phyloP scores from a whole-genome alignment of 1,140 invertebrate genomes.

The Penaeus indicus region DNA sequence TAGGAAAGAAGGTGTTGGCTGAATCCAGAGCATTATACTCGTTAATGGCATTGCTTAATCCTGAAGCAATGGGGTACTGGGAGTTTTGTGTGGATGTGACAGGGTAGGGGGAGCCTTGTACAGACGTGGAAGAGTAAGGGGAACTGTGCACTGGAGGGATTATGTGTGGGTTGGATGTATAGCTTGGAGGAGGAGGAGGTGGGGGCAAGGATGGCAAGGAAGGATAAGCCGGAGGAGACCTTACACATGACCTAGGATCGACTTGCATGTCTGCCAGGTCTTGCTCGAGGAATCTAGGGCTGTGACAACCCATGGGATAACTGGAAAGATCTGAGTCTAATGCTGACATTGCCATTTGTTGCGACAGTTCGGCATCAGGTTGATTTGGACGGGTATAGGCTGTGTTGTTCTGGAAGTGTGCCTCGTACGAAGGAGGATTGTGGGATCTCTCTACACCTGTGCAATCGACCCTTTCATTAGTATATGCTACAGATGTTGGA shows the following conservation, averaged over 20 bases:
- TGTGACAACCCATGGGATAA: conserved; percentile 42
- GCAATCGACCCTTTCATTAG: too few relatives aligned
- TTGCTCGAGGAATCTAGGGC: conserved; percentile 8
- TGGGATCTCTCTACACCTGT: conserved; percentile 29
- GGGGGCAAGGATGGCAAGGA: conserved; percentile 6
- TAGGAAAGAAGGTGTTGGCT: conserved; percentile 29
- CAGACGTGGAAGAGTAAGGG: conserved; percentile 2
- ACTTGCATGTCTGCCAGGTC: conserved; percentile 1
- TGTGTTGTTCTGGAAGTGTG: conserved; percentile 39
- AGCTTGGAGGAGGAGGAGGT: conserved; percentile 37
- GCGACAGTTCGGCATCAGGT: too few relatives aligned
- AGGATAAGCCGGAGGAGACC: conserved; percentile 51
- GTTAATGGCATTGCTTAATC: conserved; percentile 21
- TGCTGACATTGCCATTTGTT: too few relatives aligned
- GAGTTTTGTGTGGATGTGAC: not conserved
- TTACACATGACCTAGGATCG: conserved; percentile 9
- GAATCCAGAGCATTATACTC: conserved; percentile 35
- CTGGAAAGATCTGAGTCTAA: conserved; percentile 8
- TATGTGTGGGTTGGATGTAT: conserved; percentile 8
- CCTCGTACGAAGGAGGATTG: conserved; percentile 53
- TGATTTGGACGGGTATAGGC: conserved; percentile 20
- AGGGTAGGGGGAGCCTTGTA: too few relatives aligned
- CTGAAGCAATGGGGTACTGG: conserved; percentile 12
- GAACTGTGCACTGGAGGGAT: conserved; percentile 9
- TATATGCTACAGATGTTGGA: too few relatives aligned